These are phyloP conservation scores for Brevimyrus niger DNA, from an alignment of 2,113 vertebrate genomes.

Conservation along the genomic window DNA sequence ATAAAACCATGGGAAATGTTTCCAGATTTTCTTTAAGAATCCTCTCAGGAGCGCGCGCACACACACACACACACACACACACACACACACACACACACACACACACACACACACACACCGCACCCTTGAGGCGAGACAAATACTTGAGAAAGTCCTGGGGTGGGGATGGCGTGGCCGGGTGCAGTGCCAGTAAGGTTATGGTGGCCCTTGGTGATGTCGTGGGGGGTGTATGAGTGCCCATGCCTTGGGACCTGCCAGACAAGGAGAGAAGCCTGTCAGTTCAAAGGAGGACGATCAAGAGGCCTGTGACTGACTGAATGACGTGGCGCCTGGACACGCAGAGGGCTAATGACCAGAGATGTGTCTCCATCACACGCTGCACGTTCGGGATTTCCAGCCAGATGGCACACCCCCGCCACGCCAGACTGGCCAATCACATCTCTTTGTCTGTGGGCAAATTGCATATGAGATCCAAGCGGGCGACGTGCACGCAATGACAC, in stretches of 20 bases:
- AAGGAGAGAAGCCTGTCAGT: neutral
- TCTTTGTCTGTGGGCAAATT: neutral
- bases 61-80: constrained; percentile 30
- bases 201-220: constrained; percentile 94
- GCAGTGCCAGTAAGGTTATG: constrained; percentile 84
- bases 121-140: constrained; percentile 38
- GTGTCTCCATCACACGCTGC: neutral
- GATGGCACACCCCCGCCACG: neutral
- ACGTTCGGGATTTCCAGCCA: neutral
- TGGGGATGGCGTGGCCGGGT: constrained; percentile 79
- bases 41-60: neutral
- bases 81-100: constrained; percentile 31
- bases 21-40: neutral
- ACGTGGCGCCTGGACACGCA: too few species aligned
- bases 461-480: neutral
- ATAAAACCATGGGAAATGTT: neutral
- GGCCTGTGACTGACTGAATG: neutral
- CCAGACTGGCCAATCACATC: neutral
- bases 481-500: neutral
- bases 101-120: neutral
- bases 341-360: neutral
- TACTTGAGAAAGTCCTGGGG: constrained; percentile 93
- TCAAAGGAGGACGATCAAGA: neutral
- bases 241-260: constrained; percentile 79
- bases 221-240: constrained; percentile 76